Base-by-base conservation (phyloP, 2,888 invertebrate genomes). In the Andrena dorsata region DNA sequence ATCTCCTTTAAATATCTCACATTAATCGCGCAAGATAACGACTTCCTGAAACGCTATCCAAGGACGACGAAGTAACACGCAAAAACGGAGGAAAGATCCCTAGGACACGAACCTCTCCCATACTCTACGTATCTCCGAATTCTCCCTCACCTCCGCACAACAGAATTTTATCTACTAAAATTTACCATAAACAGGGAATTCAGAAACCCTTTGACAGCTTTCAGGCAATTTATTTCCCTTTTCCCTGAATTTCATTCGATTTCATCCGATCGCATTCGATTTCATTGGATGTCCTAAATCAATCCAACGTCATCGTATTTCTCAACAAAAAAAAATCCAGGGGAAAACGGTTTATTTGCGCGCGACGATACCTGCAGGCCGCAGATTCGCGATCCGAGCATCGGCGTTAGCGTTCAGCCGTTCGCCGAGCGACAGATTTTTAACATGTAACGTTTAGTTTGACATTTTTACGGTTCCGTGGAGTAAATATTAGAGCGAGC, bases 401-500 rank as follows among this genome's bases (percentile, higher is more conserved):
- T 72, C 76, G 81, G 60, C 23, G 58, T 53, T 20, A 30, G 58
- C 74, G 70, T 70, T 74, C 47, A 65, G 64, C 72, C 63, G 71
- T 51, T 69, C 51, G 61, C 23, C 51, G 72, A 28, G 72, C 32
- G 63, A 26, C 63, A 41, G 73, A 60, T 76, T 81, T 82, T 76
- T 56, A 73, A 76, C 76, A 49, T 76, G 69, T 76, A 76, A 76
- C 69, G 61, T 81, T 76, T 41, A 32, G 76, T 53, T 73, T 65
- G 82, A 69, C 81, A 76, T 76, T 81, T 83, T 81, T 73, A 73
- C 82, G 51, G 82, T 83, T 76, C 58, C 71, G 47, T 65, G 76
- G 70, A 49, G 82, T 76, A 83, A 83, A 83, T 81, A 81, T 83
- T 76, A 76, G 76, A 82, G 51, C 80, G 49, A 64, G 70, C 65